Conservation (phyloP, 2,888 invertebrate genomes). For the Nipponacmea schrenckii region DNA sequence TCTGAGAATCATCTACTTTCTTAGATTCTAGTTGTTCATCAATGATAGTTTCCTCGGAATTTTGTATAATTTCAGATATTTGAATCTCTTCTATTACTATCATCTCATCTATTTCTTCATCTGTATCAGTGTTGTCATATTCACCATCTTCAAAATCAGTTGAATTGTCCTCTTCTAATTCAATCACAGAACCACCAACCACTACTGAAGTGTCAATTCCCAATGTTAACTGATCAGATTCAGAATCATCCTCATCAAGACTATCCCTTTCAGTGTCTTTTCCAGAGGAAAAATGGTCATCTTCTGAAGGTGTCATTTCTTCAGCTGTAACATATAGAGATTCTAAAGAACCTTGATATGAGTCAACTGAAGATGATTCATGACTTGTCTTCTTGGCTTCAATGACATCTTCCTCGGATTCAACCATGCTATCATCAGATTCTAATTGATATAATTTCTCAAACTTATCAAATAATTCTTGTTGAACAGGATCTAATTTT, state of each 20-base stretch:
- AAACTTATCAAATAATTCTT: slow-evolving; percentile 4
- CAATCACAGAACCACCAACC: background rate
- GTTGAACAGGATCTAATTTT: background rate
- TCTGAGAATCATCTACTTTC: no score
- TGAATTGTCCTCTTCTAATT: background rate
- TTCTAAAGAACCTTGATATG: background rate
- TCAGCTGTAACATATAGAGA: slow-evolving; percentile 7
- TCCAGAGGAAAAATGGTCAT: background rate
- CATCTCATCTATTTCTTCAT: background rate
- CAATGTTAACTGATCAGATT: background rate
- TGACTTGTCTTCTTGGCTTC: background rate
- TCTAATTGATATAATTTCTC: background rate
- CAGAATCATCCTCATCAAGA: slow-evolving; percentile 11
- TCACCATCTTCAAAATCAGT: slow-evolving; percentile 8
- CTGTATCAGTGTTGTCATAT: slow-evolving; percentile 1
- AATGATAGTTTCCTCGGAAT: no score
- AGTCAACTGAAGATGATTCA: background rate
- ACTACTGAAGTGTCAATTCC: background rate
- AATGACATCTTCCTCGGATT: background rate
- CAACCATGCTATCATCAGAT: background rate
- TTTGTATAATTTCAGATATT: no score
- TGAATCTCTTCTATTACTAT: no score
- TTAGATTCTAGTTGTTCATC: no score
- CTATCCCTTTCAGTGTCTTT: background rate
- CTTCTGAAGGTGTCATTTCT: slow-evolving; percentile 13